Evolutionary conservation across 2,113 vertebrate species (phyloP).

Genomic region (Nyctereutes procyonoides): DNA sequence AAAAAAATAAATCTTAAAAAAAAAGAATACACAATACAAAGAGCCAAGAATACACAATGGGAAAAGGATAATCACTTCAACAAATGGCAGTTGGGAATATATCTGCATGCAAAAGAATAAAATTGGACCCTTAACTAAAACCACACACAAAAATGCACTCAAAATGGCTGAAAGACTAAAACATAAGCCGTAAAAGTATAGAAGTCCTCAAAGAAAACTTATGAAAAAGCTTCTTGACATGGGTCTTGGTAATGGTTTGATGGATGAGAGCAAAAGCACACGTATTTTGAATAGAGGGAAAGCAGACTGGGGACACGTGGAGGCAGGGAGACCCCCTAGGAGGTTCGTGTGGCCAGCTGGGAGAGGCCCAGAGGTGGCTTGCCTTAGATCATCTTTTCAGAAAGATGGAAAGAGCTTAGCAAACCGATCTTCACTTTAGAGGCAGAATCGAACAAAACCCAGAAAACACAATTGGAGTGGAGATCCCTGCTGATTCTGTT

Average conservation of each 20-base stretch:
- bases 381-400: background rate
- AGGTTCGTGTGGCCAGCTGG: background rate
- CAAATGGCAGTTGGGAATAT: background rate
- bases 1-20: background rate
- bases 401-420: background rate
- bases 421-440: background rate
- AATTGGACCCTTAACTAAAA: background rate
- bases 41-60: background rate
- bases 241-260: background rate
- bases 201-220: background rate
- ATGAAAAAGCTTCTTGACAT: background rate
- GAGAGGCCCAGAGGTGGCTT: background rate
- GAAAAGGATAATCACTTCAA: background rate
- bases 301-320: no score
- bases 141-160: background rate
- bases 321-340: no score
- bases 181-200: background rate
- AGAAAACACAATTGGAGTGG: background rate
- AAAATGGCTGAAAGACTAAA: background rate
- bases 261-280: background rate
- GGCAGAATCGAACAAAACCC: background rate
- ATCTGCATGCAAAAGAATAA: background rate
- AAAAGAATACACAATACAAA: background rate
- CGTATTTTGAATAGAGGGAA: background rate
- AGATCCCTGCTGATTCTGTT: background rate